A percentile compares a stretch with the other conserved stretches of the same genome.
These are phyloP conservation scores for Augiades crinisus DNA, from an alignment of 2,888 invertebrate genomes.

Conservation along the genomic window DNA sequence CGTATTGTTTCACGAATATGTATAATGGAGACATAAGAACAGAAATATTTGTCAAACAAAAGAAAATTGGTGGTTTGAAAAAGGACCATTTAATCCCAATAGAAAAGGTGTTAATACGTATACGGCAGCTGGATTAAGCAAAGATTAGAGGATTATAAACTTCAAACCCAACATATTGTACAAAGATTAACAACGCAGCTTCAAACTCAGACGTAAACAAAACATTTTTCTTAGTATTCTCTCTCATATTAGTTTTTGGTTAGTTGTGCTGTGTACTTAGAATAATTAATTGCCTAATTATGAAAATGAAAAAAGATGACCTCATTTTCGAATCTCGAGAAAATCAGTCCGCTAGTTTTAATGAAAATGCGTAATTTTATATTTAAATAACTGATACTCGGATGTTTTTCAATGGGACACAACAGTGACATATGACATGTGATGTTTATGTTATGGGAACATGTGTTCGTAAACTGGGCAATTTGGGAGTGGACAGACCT, in stretches of 20 bases:
- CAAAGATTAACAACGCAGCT: slow-evolving; percentile 33
- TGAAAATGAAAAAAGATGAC: slow-evolving; percentile 45
- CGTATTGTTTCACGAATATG: not conserved
- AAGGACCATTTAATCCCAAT: slow-evolving; percentile 2
- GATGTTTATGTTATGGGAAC: slow-evolving; percentile 9
- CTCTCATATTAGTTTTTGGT: slow-evolving; percentile 70
- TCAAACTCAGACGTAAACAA: slow-evolving; percentile 13
- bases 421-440: slow-evolving; percentile 17
- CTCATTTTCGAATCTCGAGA: slow-evolving; percentile 70
- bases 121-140: slow-evolving; percentile 13
- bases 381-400: slow-evolving; percentile 45
- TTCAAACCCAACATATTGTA: slow-evolving; percentile 12
- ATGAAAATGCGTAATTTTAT: slow-evolving; percentile 62
- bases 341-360: slow-evolving; percentile 74
- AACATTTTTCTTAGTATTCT: slow-evolving; percentile 65
- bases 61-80: not conserved
- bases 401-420: slow-evolving; percentile 48
- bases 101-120: slow-evolving; percentile 15
- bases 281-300: slow-evolving; percentile 57
- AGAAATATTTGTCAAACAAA: slow-evolving; percentile 15
- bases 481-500: slow-evolving; percentile 17
- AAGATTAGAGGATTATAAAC: slow-evolving; percentile 17
- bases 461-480: slow-evolving; percentile 14
- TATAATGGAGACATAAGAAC: not conserved
- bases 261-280: slow-evolving; percentile 81